Percentiles rank a stretch among this genome's conserved stretches.
Conservation (phyloP, 2,113 vertebrate genomes). For the Ptilorrhoa leucosticta region DNA sequence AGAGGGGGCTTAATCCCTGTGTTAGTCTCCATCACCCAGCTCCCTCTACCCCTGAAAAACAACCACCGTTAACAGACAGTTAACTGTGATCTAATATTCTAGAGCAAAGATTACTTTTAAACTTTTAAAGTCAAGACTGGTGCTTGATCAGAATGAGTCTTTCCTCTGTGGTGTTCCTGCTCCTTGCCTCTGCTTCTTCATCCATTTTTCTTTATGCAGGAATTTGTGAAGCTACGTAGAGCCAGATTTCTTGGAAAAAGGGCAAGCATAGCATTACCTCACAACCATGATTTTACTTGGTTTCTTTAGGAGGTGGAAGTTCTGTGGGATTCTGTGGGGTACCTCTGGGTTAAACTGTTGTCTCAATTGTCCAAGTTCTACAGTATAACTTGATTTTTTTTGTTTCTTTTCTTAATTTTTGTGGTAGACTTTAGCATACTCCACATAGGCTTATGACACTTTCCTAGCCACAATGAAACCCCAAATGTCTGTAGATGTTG, state of each 20-base stretch:
- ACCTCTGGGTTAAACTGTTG: background rate
- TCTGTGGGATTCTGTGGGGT: background rate
- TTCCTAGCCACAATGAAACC: background rate
- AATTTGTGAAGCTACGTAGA: background rate
- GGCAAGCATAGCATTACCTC: background rate
- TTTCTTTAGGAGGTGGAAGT: background rate
- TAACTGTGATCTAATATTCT: background rate
- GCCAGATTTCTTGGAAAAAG: background rate
- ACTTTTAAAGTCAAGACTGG: background rate
- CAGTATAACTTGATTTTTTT: background rate
- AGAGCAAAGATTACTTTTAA: background rate
- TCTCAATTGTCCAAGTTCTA: background rate
- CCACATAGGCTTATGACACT: background rate
- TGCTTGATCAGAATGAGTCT: background rate
- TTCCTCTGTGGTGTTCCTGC: background rate
- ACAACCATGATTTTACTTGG: background rate
- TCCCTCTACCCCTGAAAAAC: fast-evolving
- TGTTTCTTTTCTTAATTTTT: background rate
- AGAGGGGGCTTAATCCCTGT: background rate
- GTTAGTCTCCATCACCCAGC: background rate
- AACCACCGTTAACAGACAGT: background rate
- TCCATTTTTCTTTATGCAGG: background rate
- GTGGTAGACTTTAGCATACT: background rate
- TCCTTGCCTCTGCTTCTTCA: background rate
- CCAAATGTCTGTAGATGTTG: background rate